phyloP scores from a whole-genome alignment of 2,797 vertebrate genomes.

The Coreius guichenoti region DNA sequence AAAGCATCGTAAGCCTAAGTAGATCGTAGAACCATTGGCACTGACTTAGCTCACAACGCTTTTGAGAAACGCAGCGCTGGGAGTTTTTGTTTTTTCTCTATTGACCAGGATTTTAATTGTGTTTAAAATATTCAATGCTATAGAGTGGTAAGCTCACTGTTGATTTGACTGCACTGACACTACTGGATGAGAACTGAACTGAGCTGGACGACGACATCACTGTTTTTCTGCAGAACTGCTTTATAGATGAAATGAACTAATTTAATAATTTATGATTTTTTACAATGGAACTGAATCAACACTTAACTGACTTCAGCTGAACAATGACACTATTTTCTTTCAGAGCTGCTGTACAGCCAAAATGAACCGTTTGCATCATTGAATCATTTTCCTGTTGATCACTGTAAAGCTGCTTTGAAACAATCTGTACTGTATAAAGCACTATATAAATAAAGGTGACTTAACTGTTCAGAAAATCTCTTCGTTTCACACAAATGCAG shows the following conservation, averaged over 20 bases:
- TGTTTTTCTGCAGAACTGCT: no score
- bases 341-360: not conserved
- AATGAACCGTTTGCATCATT: not conserved
- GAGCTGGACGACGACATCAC: not conserved
- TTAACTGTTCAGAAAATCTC: conserved; percentile 28
- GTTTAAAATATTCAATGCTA: conserved; percentile 35
- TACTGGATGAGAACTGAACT: not conserved
- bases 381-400: not conserved
- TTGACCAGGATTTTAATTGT: conserved; percentile 42
- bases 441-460: not conserved
- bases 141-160: conserved; percentile 27
- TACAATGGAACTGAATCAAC: not conserved
- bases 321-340: not conserved
- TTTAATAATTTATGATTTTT: not conserved
- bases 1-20: no score
- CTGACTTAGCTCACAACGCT: no score
- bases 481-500: conserved; percentile 37
- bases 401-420: not conserved
- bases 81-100: conserved; percentile 17
- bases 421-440: not conserved
- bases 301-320: no score
- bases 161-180: no score
- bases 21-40: no score
- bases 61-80: no score
- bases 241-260: not conserved